A percentile compares a stretch with the other conserved stretches of the same genome.
These are phyloP conservation scores for Coryphaenoides rupestris DNA, from an alignment of 2,113 vertebrate species.

Conservation along the genomic window DNA sequence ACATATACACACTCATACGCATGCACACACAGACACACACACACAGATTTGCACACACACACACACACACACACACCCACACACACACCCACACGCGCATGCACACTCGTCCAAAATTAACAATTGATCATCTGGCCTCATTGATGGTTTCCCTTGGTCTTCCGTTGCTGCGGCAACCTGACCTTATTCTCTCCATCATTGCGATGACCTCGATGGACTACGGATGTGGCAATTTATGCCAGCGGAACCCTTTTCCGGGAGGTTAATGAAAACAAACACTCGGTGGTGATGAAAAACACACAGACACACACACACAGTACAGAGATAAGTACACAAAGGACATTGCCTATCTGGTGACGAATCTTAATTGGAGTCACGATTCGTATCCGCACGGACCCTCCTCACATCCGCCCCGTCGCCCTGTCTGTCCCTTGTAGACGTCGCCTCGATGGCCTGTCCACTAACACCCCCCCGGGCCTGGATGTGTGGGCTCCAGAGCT, in stretches of 20 bases:
- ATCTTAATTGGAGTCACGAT: conserved; percentile 68
- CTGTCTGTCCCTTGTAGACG: conserved; percentile 29
- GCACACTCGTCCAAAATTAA: too few species aligned
- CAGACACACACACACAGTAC: conserved; percentile 9
- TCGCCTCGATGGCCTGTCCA: conserved; percentile 32
- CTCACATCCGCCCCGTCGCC: conserved; percentile 23
- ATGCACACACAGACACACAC: too few species aligned
- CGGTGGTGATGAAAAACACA: background rate
- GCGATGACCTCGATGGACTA: too few species aligned
- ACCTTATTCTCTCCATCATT: too few species aligned
- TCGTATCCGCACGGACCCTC: conserved; percentile 33
- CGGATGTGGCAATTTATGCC: too few species aligned
- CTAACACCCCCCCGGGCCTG: conserved; percentile 20
- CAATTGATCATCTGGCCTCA: too few species aligned
- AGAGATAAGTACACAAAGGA: conserved; percentile 7
- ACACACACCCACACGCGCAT: too few species aligned
- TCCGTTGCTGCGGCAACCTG: too few species aligned
- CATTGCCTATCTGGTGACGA: conserved; percentile 53
- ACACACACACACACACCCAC: too few species aligned
- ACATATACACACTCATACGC: background rate
- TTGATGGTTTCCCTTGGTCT: too few species aligned
- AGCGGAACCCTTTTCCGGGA: too few species aligned
- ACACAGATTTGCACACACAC: too few species aligned
- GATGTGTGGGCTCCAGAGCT: conserved; percentile 36
- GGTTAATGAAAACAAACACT: conserved; percentile 11